A percentile compares a stretch with the other conserved stretches of the same genome.
phyloP scores from a whole-genome alignment of 1,140 invertebrate species.

The Caenorhabditis remanei region DNA sequence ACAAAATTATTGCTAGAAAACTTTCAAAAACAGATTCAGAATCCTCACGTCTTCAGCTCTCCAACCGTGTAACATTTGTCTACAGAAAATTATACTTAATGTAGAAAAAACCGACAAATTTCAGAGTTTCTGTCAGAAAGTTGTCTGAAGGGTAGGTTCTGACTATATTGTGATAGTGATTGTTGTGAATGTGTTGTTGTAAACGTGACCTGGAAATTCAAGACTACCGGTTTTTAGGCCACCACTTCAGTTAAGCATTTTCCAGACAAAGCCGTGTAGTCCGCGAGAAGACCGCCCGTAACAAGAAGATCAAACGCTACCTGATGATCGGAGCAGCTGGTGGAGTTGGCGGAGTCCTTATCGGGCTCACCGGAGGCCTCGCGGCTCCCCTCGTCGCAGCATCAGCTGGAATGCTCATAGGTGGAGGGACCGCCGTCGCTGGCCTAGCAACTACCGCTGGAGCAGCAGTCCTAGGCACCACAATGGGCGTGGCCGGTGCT shows the following conservation, averaged over 20 bases:
- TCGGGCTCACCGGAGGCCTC: constrained; percentile 80
- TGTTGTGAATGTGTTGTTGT: background rate
- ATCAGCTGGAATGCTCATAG: constrained; percentile 78
- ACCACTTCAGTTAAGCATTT: background rate
- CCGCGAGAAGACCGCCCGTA: constrained; percentile 76
- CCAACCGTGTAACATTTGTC: too few species aligned
- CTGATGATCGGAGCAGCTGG: constrained; percentile 79
- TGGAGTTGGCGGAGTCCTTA: constrained; percentile 79
- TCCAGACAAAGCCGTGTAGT: constrained; percentile 78
- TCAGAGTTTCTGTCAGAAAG: constrained; percentile 35
- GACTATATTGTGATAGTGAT: constrained; percentile 27
- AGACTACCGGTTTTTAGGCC: background rate
- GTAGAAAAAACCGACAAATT: constrained; percentile 45
- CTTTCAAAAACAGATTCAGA: too few species aligned
- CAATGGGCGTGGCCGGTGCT: constrained; percentile 80
- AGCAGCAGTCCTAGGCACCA: constrained; percentile 79
- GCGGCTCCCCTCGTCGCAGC: constrained; percentile 80
- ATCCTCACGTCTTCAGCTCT: too few species aligned
- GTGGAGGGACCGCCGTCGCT: constrained; percentile 75
- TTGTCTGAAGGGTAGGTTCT: constrained; percentile 61
- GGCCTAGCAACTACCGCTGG: constrained; percentile 78
- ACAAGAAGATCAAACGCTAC: constrained; percentile 79
- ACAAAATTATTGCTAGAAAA: too few species aligned
- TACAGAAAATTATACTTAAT: too few species aligned
- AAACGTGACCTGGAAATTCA: background rate